Percentiles rank a stretch among this genome's conserved stretches.
Conservation (phyloP, 2,113 vertebrate genomes). For the Scomber colias region DNA sequence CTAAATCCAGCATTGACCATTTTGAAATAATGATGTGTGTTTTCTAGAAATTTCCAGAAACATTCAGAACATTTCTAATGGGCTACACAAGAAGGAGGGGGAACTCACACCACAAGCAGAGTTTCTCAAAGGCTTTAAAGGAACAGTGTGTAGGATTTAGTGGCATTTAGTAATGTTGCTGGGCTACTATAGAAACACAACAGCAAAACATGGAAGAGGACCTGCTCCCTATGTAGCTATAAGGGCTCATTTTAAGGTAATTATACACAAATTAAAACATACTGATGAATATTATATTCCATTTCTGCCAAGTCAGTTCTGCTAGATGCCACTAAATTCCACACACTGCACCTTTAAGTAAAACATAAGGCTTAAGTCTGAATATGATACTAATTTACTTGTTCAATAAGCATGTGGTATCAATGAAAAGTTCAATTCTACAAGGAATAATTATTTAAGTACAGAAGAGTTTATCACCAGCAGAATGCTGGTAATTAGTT, state of each 20-base stretch:
- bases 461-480: neutral
- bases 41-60: constrained; percentile 32
- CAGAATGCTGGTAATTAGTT: neutral
- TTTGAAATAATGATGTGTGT: neutral
- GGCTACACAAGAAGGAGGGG: neutral
- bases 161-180: too few relatives aligned
- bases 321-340: too few relatives aligned
- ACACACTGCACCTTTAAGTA: neutral
- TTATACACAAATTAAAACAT: too few relatives aligned
- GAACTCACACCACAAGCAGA: neutral
- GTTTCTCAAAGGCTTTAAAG: neutral
- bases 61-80: neutral
- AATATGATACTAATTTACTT: neutral
- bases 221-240: too few relatives aligned
- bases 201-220: too few relatives aligned
- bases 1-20: neutral
- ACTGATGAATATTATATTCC: too few relatives aligned
- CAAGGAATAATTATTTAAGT: neutral
- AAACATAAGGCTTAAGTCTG: neutral
- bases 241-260: too few relatives aligned
- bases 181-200: too few relatives aligned
- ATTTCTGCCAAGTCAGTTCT: too few relatives aligned
- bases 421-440: neutral
- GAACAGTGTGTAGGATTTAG: too few relatives aligned
- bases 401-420: neutral